A percentile compares a stretch with the other conserved stretches of the same genome.
Conservation (phyloP, 2,888 invertebrate genomes). For the Heliconius ismenius region DNA sequence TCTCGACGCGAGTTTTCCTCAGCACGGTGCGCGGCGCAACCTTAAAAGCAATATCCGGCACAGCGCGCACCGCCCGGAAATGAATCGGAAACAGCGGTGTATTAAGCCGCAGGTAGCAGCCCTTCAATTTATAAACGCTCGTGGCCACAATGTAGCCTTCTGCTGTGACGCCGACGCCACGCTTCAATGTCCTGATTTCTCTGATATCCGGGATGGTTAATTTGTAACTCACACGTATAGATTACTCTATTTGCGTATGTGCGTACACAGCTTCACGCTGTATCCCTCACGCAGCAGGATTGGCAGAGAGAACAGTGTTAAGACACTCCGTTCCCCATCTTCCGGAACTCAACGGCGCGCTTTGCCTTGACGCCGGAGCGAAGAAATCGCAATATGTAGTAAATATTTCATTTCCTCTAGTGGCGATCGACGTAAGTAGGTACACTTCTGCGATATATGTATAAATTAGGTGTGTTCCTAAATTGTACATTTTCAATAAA, state of each 20-base stretch:
- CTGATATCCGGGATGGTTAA: constrained; percentile 70
- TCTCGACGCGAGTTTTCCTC: constrained; percentile 44
- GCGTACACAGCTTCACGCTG: too few relatives aligned
- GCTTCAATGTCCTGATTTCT: constrained; percentile 56
- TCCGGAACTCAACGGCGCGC: too few relatives aligned
- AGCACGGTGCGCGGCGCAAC: constrained; percentile 74
- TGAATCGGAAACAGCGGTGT: constrained; percentile 83
- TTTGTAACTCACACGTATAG: constrained; percentile 60
- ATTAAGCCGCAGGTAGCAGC: constrained; percentile 82
- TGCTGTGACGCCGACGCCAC: constrained; percentile 50
- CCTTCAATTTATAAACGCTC: constrained; percentile 82
- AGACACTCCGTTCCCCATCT: too few relatives aligned
- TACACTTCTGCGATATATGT: not conserved
- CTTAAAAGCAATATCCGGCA: constrained; percentile 83
- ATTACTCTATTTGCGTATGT: constrained; percentile 47
- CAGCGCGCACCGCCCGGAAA: constrained; percentile 81
- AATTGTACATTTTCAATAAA: constrained; percentile 12
- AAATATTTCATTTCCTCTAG: too few relatives aligned
- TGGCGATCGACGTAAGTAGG: too few relatives aligned
- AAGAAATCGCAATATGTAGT: too few relatives aligned
- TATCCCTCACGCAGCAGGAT: too few relatives aligned
- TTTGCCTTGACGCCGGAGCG: too few relatives aligned
- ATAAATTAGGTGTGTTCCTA: not conserved
- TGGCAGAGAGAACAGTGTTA: too few relatives aligned
- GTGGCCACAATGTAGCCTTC: constrained; percentile 68